phyloP scores from a whole-genome alignment of 2,113 vertebrate species.

The Passer domesticus region DNA sequence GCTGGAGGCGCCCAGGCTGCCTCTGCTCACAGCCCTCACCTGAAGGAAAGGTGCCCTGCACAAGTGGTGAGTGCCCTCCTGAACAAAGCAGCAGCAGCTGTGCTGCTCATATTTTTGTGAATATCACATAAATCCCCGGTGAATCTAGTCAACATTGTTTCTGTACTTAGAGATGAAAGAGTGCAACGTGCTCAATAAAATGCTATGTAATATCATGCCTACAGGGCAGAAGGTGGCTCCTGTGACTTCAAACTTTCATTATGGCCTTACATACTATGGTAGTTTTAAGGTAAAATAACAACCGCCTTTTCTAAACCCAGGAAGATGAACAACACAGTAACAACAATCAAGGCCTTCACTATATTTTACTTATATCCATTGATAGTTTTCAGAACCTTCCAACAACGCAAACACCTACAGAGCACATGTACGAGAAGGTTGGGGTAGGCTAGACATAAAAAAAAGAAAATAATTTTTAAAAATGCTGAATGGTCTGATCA shows the following conservation, averaged over 20 bases:
- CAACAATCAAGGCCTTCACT: neutral
- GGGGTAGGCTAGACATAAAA: neutral
- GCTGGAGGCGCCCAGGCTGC: neutral
- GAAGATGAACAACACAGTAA: neutral
- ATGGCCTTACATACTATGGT: neutral
- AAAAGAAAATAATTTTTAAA: neutral
- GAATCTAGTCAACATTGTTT: neutral
- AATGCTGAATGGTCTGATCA: neutral
- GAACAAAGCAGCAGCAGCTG: neutral
- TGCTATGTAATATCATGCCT: neutral
- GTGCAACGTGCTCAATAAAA: neutral
- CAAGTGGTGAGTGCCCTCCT: accelerated
- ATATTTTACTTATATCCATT: neutral
- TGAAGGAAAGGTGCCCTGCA: neutral
- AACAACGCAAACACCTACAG: neutral
- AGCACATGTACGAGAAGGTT: neutral
- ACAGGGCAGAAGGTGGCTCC: neutral
- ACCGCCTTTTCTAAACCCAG: neutral
- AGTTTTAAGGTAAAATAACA: neutral
- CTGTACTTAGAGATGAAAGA: neutral
- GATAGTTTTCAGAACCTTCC: neutral
- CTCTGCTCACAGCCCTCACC: neutral
- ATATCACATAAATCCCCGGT: neutral
- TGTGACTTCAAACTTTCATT: neutral
- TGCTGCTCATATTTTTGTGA: neutral